These are phyloP conservation scores for Podarcis siculus DNA, from an alignment of 2,797 vertebrate genomes.

Conservation along the genomic window DNA sequence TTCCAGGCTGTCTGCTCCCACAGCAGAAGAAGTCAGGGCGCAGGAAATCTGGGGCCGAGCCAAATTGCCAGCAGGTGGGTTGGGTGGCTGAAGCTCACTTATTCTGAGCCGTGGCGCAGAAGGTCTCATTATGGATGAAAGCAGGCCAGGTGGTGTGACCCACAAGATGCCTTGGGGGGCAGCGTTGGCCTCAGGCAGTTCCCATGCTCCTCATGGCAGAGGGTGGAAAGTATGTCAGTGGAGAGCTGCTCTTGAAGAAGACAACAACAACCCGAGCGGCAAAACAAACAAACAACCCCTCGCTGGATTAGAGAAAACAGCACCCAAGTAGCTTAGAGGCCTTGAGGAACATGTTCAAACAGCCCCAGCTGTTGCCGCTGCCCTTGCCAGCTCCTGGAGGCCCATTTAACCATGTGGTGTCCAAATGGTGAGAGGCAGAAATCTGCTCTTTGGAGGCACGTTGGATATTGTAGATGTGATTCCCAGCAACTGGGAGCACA, in stretches of 20 bases:
- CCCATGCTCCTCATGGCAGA: background rate
- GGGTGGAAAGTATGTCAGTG: background rate
- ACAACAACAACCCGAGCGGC: background rate
- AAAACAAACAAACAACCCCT: background rate
- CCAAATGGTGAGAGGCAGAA: background rate
- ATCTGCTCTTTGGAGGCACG: background rate
- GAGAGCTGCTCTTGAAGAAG: background rate
- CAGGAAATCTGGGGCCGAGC: background rate
- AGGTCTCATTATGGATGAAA: background rate
- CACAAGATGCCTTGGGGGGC: no score
- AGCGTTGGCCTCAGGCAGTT: background rate
- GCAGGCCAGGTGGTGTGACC: background rate
- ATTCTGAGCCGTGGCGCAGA: no score
- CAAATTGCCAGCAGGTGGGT: background rate
- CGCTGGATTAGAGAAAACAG: background rate
- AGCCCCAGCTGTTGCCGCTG: background rate
- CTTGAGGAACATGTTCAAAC: background rate
- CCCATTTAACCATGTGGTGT: background rate
- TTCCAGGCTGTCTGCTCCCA: background rate
- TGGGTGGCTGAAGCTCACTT: background rate
- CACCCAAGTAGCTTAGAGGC: background rate
- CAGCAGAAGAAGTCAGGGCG: background rate
- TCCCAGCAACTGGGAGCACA: no score
- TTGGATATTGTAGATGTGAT: background rate
- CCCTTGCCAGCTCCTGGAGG: accelerated